These are phyloP conservation scores for Eledona agricola DNA, from an alignment of 2,888 invertebrate genomes.

Conservation along the genomic window DNA sequence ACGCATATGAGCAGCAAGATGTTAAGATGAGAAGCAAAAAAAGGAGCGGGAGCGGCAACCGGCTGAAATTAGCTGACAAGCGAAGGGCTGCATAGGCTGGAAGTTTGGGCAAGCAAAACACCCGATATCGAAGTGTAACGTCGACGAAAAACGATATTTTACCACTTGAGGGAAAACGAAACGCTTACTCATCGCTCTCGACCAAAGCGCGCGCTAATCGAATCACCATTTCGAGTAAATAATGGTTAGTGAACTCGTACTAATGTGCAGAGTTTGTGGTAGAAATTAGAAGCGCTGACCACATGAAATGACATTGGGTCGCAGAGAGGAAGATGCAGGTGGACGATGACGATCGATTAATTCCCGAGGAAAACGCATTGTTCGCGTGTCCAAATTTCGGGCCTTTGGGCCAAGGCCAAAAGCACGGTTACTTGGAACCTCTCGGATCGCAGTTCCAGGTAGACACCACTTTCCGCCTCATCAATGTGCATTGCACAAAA, in stretches of 20 bases:
- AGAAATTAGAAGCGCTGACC: slow-evolving; percentile 9
- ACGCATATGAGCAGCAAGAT: slow-evolving; percentile 32
- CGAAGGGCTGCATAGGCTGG: no score
- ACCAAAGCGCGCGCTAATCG: slow-evolving; percentile 33
- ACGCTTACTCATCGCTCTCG: slow-evolving; percentile 21
- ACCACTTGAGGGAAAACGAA: slow-evolving; percentile 17
- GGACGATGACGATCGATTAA: no score
- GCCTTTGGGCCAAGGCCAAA: slow-evolving; percentile 3
- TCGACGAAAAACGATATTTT: slow-evolving; percentile 41
- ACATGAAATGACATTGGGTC: no score
- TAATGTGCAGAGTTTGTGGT: slow-evolving; percentile 10
- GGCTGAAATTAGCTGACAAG: slow-evolving; percentile 25
- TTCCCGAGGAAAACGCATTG: no score
- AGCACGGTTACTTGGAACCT: no score
- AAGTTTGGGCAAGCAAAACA: slow-evolving; percentile 5
- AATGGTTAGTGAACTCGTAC: slow-evolving; percentile 16
- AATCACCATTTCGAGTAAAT: slow-evolving; percentile 14
- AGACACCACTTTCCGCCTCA: no score
- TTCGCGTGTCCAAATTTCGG: no score
- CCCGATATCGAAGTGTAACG: slow-evolving; percentile 34
- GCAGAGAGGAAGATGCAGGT: no score
- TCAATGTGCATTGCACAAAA: not conserved
- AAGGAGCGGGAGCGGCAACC: slow-evolving; percentile 1
- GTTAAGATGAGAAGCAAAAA: slow-evolving; percentile 9
- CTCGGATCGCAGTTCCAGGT: no score